These are phyloP conservation scores for Ormyrus nitidulus DNA, from an alignment of 2,888 invertebrate genomes.

Conservation along the genomic window DNA sequence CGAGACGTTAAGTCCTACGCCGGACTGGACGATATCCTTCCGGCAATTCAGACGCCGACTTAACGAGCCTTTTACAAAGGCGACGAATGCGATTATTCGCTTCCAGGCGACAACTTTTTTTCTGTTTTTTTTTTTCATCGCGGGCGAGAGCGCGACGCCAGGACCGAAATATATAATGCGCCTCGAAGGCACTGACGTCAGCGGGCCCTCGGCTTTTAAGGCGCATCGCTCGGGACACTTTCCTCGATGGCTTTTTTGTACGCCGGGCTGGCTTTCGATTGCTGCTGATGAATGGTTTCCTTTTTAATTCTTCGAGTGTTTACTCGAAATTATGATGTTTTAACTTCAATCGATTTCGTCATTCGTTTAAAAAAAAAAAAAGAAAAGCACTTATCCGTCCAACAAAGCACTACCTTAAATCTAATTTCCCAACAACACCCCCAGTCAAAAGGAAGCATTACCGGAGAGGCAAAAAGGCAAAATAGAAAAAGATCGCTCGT, in stretches of 20 bases:
- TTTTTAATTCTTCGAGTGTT: no score
- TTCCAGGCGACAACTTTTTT: slow-evolving; percentile 12
- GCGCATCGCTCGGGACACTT: no score
- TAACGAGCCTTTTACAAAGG: slow-evolving; percentile 36
- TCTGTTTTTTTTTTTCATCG: not conserved
- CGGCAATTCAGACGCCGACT: slow-evolving; percentile 5
- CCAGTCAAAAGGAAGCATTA: no score
- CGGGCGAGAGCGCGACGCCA: not conserved
- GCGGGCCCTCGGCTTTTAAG: not conserved
- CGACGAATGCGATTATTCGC: slow-evolving; percentile 6
- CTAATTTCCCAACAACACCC: no score
- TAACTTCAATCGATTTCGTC: no score
- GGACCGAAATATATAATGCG: slow-evolving; percentile 11
- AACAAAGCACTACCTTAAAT: no score
- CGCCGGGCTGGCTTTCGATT: no score
- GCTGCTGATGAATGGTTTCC: no score
- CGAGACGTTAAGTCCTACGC: slow-evolving; percentile 1
- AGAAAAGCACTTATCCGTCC: not conserved
- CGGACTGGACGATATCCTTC: not conserved
- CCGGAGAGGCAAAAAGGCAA: not conserved
- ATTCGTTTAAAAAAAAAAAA: not conserved
- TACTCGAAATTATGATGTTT: no score
- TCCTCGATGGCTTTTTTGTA: no score
- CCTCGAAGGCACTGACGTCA: slow-evolving; percentile 17
- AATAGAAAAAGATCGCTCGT: slow-evolving; percentile 11